Percentiles rank a stretch among this genome's conserved stretches.
phyloP scores from a whole-genome alignment of 2,113 vertebrate species.

The Siphamia tubifer region DNA sequence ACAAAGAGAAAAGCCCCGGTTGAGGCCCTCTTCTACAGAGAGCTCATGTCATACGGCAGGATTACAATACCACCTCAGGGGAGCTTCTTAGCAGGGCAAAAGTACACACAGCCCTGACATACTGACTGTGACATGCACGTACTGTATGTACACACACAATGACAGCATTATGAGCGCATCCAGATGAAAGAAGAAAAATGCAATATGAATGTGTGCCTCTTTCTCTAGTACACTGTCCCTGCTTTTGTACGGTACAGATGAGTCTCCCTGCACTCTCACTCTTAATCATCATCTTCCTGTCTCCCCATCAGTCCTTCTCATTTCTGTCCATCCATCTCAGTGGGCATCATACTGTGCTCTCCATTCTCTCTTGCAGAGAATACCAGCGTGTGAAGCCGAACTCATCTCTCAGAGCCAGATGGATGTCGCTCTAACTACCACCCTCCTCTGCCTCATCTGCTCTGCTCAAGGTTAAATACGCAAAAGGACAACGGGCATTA shows the following conservation, averaged over 20 bases:
- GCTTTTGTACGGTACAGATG: slow-evolving; percentile 19
- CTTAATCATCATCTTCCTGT: slow-evolving; percentile 35
- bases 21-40: slow-evolving; percentile 45
- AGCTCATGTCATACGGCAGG: slow-evolving; percentile 43
- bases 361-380: slow-evolving; percentile 38
- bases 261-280: slow-evolving; percentile 10
- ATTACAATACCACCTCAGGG: slow-evolving; percentile 57
- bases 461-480: slow-evolving; percentile 64
- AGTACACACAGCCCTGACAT: slow-evolving; percentile 9
- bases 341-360: slow-evolving; percentile 32
- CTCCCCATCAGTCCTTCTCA: slow-evolving; percentile 41
- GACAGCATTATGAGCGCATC: not conserved
- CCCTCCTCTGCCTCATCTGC: slow-evolving; percentile 30
- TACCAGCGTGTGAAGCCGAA: slow-evolving; percentile 61
- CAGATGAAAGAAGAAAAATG: not conserved
- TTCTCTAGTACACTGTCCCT: not conserved
- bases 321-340: slow-evolving; percentile 57
- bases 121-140: not conserved
- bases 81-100: slow-evolving; percentile 39
- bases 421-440: slow-evolving; percentile 47
- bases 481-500: slow-evolving; percentile 8
- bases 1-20: slow-evolving; percentile 45
- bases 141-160: not conserved
- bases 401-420: slow-evolving; percentile 61
- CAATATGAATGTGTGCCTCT: not conserved